Percentiles rank a stretch among this genome's conserved stretches.
Evolutionary conservation across 2,888 invertebrate genomes (phyloP).

Genomic region (Resseliella maxima): DNA sequence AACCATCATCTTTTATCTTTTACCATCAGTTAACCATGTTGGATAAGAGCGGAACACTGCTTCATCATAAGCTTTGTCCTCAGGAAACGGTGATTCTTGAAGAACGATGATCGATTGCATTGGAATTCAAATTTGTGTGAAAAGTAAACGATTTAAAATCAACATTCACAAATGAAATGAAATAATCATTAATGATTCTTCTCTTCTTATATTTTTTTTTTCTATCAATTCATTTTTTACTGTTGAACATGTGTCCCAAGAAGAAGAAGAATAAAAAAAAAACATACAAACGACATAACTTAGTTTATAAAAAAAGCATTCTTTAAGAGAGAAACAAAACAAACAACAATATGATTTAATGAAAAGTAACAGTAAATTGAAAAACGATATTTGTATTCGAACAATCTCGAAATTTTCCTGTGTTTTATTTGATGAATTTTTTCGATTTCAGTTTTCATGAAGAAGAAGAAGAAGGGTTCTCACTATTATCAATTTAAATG

Average conservation of each 20-base stretch:
- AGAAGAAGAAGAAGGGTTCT: too few species aligned
- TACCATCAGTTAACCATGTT: constrained; percentile 79
- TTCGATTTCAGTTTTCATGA: too few species aligned
- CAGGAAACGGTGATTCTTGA: constrained; percentile 96
- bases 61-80: constrained; percentile 86
- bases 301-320: constrained; percentile 16
- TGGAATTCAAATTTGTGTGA: not conserved
- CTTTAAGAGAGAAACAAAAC: not conserved
- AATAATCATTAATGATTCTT: constrained; percentile 13
- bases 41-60: constrained; percentile 80
- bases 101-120: constrained; percentile 78
- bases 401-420: not conserved
- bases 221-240: constrained; percentile 37
- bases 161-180: constrained; percentile 36
- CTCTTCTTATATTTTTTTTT: too few species aligned
- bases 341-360: not conserved
- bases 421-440: not conserved
- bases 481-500: too few species aligned
- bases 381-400: constrained; percentile 26
- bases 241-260: not conserved
- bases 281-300: too few species aligned
- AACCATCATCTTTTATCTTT: not conserved
- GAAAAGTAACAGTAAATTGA: not conserved
- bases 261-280: too few species aligned
- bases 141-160: not conserved